Base-by-base conservation (phyloP, 2,797 vertebrate genomes). In the Cossypha caffra region DNA sequence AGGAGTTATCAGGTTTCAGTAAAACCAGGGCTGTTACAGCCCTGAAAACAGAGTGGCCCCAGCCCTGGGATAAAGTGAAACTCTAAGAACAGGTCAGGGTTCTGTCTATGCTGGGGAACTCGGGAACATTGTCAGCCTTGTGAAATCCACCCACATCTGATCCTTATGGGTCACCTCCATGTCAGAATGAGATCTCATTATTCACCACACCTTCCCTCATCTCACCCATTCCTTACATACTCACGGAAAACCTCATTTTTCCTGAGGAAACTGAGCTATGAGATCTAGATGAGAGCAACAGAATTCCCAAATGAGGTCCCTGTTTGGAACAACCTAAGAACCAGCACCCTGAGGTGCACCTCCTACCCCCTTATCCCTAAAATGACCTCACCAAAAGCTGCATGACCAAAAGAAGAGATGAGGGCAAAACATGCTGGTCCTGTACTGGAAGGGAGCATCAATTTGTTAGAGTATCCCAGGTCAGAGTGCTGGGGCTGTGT, bases 341-440 rank as follows among this genome's bases (percentile, higher is more conserved):
- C 12, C 17, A 35, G 20, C 19, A 71, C 16, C 26, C 13, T 62
- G 40, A 51, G 37, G 26, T 55, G 8, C 8, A 72, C 18, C 13
- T 24, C 17, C 21, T 55, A 48, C 25, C 25, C 71, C 5, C 10
- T 71, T 28, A 75, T 29, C 23, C 25, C 19, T 57, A 40, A 58
- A 68, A 79, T 35, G 16, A 74, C 45, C 26, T 59, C 1, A 1
- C 19, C 43, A 79, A 61, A 51, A 25, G 13, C 78, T 72, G 28
- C 31, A 9, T 3, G 10, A 1, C 2, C 10, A 19, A 55, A 68
- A 31, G 24, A 45, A 40, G 37, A 29, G 3, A 16, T 2, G 6
- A 38, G 21, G 63, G 38, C 5, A n/a, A 29, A 72, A 28, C 13
- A 4, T 28, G 7, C 26, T 55, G 43, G 18, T 80, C 17, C 23